Percentiles rank a stretch among this genome's conserved stretches.
Evolutionary conservation across 2,797 vertebrate species (phyloP).

Genomic region (Xenentodon cancila): DNA sequence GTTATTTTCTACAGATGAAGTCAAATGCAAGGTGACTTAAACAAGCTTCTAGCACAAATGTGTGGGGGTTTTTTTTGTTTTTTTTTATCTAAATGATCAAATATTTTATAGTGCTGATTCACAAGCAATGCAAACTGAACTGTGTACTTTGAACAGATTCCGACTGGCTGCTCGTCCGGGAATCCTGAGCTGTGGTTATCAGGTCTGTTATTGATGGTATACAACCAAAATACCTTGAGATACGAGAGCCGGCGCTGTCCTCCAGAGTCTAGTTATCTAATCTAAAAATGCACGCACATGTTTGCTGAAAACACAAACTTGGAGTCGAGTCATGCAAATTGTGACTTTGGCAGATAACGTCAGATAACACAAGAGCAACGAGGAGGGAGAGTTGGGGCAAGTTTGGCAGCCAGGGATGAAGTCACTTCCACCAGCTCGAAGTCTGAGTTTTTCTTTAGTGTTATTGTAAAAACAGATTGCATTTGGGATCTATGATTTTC

Average conservation of each 20-base stretch:
- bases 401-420: background rate
- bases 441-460: too few relatives aligned
- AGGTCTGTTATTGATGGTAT: background rate
- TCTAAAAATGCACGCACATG: background rate
- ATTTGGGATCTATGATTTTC: background rate
- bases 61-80: too few relatives aligned
- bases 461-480: too few relatives aligned
- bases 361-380: slow-evolving; percentile 12
- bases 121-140: background rate
- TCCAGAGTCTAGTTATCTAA: background rate
- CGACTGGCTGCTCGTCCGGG: background rate
- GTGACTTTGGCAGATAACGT: slow-evolving; percentile 33
- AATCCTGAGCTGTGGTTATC: slow-evolving; percentile 10
- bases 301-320: slow-evolving; percentile 10
- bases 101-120: background rate
- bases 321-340: slow-evolving; percentile 14
- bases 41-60: too few relatives aligned
- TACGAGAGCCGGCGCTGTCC: slow-evolving; percentile 11
- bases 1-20: too few relatives aligned
- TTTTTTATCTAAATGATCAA: too few relatives aligned
- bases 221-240: slow-evolving; percentile 19
- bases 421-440: background rate
- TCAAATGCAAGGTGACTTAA: too few relatives aligned
- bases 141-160: background rate
- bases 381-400: background rate